Conservation (phyloP, 2,888 invertebrate species). For the Antitype chi region DNA sequence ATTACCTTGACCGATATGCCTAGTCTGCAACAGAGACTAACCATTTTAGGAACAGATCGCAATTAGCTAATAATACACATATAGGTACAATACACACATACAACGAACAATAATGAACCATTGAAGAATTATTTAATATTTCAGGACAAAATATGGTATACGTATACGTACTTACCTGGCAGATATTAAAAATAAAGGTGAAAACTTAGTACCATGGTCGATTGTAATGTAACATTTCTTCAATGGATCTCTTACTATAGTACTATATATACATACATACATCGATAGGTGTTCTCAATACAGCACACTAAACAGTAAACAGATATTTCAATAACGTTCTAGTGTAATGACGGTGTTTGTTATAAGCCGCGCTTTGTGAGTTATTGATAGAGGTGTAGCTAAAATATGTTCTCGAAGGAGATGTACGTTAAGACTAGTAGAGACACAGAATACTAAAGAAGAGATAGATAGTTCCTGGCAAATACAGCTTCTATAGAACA, state of each 20-base stretch:
- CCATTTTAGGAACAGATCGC: slow-evolving; percentile 91
- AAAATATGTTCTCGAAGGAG: slow-evolving; percentile 60
- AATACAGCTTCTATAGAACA: slow-evolving; percentile 56
- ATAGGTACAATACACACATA: slow-evolving; percentile 77
- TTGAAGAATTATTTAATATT: slow-evolving; percentile 61
- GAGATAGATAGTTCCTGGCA: slow-evolving; percentile 14
- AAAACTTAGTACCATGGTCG: background rate
- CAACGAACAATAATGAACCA: slow-evolving; percentile 68
- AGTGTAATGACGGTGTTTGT: slow-evolving; percentile 62
- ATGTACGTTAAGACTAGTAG: slow-evolving; percentile 31
- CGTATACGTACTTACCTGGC: slow-evolving; percentile 29
- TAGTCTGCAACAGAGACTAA: slow-evolving; percentile 78
- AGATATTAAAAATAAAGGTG: background rate
- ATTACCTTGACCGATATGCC: slow-evolving; percentile 68
- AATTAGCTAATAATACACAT: slow-evolving; percentile 76
- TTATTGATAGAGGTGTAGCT: slow-evolving; percentile 65
- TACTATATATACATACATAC: slow-evolving; percentile 63
- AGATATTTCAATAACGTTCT: slow-evolving; percentile 58
- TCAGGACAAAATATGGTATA: background rate
- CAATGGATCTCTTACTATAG: slow-evolving; percentile 57
- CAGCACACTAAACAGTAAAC: slow-evolving; percentile 64
- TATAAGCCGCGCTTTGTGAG: slow-evolving; percentile 69
- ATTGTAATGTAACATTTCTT: slow-evolving; percentile 49
- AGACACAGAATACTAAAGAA: slow-evolving; percentile 34
- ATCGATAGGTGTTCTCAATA: slow-evolving; percentile 66